Evolutionary conservation across 2,888 invertebrate genomes (phyloP).

Genomic region (Caradrina clavipalpis): DNA sequence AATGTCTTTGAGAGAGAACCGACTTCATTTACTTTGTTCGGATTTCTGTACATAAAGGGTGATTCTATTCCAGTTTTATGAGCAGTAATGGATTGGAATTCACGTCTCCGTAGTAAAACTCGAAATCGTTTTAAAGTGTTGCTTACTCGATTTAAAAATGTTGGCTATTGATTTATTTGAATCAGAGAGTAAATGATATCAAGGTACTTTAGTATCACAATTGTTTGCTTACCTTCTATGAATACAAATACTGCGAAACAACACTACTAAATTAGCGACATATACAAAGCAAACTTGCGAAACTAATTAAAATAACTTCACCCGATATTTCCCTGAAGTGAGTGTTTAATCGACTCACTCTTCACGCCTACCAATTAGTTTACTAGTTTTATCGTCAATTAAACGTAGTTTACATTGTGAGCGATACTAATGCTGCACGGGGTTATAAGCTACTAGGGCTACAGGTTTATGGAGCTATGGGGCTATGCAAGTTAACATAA

Average conservation of each 20-base stretch:
- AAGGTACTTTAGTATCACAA: neutral
- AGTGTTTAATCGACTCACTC: slow-evolving; percentile 39
- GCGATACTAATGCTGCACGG: slow-evolving; percentile 23
- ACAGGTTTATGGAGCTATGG: slow-evolving; percentile 7
- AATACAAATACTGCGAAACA: slow-evolving; percentile 14
- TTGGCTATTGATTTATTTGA: slow-evolving; percentile 3
- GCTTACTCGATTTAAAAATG: slow-evolving; percentile 15
- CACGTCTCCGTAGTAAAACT: slow-evolving; percentile 36
- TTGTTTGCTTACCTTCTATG: neutral
- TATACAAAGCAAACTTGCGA: slow-evolving; percentile 31
- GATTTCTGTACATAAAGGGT: slow-evolving; percentile 30
- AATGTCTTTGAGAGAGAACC: slow-evolving; percentile 4
- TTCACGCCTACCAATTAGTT: slow-evolving; percentile 44
- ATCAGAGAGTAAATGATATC: neutral
- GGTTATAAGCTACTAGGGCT: slow-evolving; percentile 4
- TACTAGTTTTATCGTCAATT: slow-evolving; percentile 42
- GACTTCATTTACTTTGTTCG: slow-evolving; percentile 49
- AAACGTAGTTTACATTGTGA: slow-evolving; percentile 31
- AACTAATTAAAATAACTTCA: slow-evolving; percentile 56
- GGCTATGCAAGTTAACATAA: slow-evolving; percentile 55
- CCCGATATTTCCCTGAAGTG: slow-evolving; percentile 39
- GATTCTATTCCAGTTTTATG: slow-evolving; percentile 39
- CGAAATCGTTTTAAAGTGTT: slow-evolving; percentile 25
- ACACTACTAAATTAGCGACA: neutral
- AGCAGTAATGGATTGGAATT: slow-evolving; percentile 33